A percentile compares a stretch with the other conserved stretches of the same genome.
These are phyloP conservation scores for Stercorarius parasiticus DNA, from an alignment of 2,113 vertebrate species.

Conservation along the genomic window DNA sequence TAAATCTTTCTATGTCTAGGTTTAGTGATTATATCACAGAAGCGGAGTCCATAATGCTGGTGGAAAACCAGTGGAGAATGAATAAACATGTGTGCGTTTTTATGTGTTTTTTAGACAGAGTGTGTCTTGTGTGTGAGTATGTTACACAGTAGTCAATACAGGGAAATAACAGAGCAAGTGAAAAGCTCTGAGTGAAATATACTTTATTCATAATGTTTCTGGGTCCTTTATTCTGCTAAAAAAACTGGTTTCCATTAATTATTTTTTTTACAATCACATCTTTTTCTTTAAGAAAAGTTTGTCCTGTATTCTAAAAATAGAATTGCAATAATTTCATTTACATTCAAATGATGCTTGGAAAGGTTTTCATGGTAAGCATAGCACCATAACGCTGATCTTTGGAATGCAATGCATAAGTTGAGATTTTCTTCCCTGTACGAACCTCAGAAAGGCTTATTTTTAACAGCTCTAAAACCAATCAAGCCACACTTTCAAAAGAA, in stretches of 20 bases:
- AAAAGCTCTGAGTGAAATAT: neutral
- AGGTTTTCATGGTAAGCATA: neutral
- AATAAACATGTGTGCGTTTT: fast-evolving
- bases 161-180: neutral
- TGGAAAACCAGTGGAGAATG: neutral
- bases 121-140: neutral
- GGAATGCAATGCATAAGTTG: neutral
- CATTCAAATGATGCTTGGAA: neutral
- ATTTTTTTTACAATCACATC: fast-evolving
- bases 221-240: neutral
- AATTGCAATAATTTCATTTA: neutral
- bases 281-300: neutral
- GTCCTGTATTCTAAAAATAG: neutral
- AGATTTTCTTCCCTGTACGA: neutral
- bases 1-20: neutral
- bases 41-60: neutral
- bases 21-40: neutral
- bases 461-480: neutral
- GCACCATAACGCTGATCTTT: neutral
- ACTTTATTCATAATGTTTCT: neutral
- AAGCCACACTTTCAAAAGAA: neutral
- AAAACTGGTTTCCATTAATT: neutral
- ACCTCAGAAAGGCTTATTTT: neutral
- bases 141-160: neutral
- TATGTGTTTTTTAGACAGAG: neutral